Evolutionary conservation across 1,140 invertebrate genomes (phyloP), one percentile per base, ranked within the genome.

Genomic region (Rhopalosiphum maidis): DNA sequence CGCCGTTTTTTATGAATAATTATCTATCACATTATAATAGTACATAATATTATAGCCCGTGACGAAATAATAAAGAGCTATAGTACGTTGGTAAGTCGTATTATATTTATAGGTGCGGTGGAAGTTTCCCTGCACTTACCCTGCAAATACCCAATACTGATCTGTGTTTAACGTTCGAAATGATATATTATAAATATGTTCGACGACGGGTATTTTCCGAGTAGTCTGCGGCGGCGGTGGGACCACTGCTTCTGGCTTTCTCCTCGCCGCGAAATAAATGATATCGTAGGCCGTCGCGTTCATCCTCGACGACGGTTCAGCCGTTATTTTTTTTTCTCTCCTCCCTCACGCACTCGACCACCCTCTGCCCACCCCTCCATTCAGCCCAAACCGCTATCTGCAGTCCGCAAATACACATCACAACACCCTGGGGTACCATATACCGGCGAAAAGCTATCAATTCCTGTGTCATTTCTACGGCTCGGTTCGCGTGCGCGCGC

Each of bases 371-470:
- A n/a, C 2, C 30, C 25, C 83, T 11, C 18, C n/a, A 5, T n/a
- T 48, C 23, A 3, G 2, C 30, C 46, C 86, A 23, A 30, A 48
- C 9, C 87, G 85, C 43, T 46, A 37, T 68, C 60, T 68, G 60
- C 60, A n/a, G 60, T 68, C 60, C 60, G 5, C 60, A 92, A 92
- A 85, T 54, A 54, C 82, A 41, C 91, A 92, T 51, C 48, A 51
- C 91, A 54, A 85, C 91, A 92, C 91, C 91, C 91, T 83, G 77
- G 91, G 91, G 91, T 85, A 83, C 82, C 82, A 85, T 93, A 93
- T 43, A 41, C 91, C 77, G 91, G 91, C 54, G 91, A 93, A 93
- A 93, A 93, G 91, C 91, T 86, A 93, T 93, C 91, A 93, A 93
- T 93, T 93, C 48, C 91, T 37, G 48, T 93, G 91, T 83, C 91